Base-by-base conservation (phyloP, 23 tunicate species). In the Halocynthia roretzi region DNA sequence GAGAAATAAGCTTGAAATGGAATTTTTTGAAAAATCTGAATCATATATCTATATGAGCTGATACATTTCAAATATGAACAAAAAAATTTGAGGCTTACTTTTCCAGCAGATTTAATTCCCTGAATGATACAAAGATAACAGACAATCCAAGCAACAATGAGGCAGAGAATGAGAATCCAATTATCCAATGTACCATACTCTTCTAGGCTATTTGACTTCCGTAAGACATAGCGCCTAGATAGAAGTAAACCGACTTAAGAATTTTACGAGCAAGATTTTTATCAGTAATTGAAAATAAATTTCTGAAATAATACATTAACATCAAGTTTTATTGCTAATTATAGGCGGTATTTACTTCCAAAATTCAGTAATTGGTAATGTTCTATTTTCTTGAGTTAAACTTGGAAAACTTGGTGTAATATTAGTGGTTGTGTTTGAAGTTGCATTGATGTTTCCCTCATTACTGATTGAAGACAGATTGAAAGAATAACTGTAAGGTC, bases 91-190 rank as follows among this genome's bases (percentile, higher is more conserved):
- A 44, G 17, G 44, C 71, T 62, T 8, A 91, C 97, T 82, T 85
- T 91, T 76, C 97, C 97, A 23, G 91, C 70, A 53, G 91, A 84
- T 52, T 84, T 81, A 0, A 83, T 89, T 50, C 97, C 97, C 56
- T 82, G 81, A 58, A 91, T 86, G 14, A 91, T 82, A 66, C 90
- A 85, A 11, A 91, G 78, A 67, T 91, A 91, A 8, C 80, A 70
- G 22, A 81, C 54, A 31, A 91, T 72, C 97, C 97, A 91, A 6
- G 90, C 68, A 6, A 64, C 80, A 62, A 77, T 56, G 10, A 91
- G 68, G 68, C 91, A 91, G 7, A 77, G 63, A 10, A 77, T 72
- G 67, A 91, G 64, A 0, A 70, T 86, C 97, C 97, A 91, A 84
- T 91, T 85, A 8, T 66, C 79, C 51, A 91, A 70, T 6, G 81